phyloP scores from a whole-genome alignment of 2,113 vertebrate genomes.

The Semicossyphus pulcher region DNA sequence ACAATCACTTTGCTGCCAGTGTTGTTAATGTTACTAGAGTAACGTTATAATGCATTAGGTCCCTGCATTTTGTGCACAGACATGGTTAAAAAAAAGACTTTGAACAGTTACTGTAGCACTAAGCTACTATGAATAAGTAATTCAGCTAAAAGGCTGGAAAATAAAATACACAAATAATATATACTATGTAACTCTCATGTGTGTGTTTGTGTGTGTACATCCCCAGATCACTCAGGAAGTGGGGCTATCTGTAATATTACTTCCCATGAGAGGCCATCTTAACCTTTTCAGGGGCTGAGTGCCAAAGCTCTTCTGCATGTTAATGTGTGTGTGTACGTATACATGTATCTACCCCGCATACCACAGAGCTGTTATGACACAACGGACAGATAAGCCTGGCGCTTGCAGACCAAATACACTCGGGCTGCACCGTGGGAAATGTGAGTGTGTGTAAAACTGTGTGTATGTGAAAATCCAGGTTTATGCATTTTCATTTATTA shows the following conservation, averaged over 20 bases:
- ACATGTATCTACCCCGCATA: background rate
- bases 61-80: too few relatives aligned
- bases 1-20: too few relatives aligned
- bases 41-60: too few relatives aligned
- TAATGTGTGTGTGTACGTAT: background rate
- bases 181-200: background rate
- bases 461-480: conserved; percentile 7
- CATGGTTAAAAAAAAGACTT: too few relatives aligned
- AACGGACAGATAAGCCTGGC: conserved; percentile 64
- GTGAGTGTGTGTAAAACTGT: conserved; percentile 2
- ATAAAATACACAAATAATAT: background rate
- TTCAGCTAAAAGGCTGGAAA: too few relatives aligned
- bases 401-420: conserved; percentile 71
- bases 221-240: conserved; percentile 7
- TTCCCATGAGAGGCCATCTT: conserved; percentile 33
- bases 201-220: background rate
- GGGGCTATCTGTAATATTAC: conserved; percentile 29
- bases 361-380: conserved; percentile 64
- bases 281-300: conserved; percentile 39
- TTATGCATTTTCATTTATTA: conserved; percentile 2
- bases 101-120: too few relatives aligned
- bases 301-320: conserved; percentile 4
- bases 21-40: too few relatives aligned
- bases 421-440: conserved; percentile 59
- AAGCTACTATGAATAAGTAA: too few relatives aligned